phyloP scores from a whole-genome alignment of 2,113 vertebrate genomes.

The Lota lota region DNA sequence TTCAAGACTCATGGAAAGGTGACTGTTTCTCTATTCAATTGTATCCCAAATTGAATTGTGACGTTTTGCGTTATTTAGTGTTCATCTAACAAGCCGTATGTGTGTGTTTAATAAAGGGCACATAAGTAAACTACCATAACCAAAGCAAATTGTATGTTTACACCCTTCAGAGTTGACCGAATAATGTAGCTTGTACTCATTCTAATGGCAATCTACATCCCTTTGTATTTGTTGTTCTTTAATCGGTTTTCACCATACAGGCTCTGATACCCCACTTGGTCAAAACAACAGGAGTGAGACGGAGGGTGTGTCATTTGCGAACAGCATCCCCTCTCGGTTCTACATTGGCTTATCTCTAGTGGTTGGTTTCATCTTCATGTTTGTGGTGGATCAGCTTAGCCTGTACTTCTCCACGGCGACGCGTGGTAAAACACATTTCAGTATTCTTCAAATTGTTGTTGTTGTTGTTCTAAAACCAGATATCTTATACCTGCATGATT shows the following conservation, averaged over 20 bases:
- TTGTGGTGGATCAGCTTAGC: conserved; percentile 74
- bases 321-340: conserved; percentile 52
- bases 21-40: conserved; percentile 1
- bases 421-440: conserved; percentile 50
- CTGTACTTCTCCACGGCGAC: conserved; percentile 55
- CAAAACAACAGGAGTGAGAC: conserved; percentile 34
- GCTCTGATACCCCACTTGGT: conserved; percentile 23
- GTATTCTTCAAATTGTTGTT: not conserved
- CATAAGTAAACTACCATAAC: no score
- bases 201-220: not conserved
- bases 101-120: no score
- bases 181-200: no score
- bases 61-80: no score
- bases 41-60: no score
- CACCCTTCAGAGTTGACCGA: no score
- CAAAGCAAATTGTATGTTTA: no score
- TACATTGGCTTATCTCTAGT: conserved; percentile 73
- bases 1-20: conserved; percentile 60
- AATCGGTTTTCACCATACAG: conserved; percentile 45
- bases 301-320: conserved; percentile 11
- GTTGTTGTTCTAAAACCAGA: no score
- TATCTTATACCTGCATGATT: not conserved
- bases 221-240: not conserved
- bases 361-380: conserved; percentile 78
- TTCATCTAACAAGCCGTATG: no score